These are phyloP conservation scores for Epinephelus malabaricus DNA, from an alignment of 2,797 vertebrate species.

Conservation along the genomic window DNA sequence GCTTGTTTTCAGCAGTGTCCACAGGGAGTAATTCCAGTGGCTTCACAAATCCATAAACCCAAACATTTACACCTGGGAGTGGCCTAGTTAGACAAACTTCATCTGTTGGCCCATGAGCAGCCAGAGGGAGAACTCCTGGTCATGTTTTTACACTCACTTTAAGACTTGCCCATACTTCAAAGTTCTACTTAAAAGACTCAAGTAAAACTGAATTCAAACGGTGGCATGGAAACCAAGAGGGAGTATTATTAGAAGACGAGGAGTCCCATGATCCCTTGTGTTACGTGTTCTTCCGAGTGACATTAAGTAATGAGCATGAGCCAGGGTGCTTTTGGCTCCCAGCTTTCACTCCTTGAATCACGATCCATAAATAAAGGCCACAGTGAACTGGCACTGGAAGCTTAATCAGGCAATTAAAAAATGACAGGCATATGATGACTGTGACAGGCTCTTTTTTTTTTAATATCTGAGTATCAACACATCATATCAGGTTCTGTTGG, in stretches of 20 bases:
- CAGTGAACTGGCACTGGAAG: slow-evolving; percentile 8
- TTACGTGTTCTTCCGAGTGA: slow-evolving; percentile 41
- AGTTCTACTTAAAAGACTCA: neutral
- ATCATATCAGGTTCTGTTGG: neutral
- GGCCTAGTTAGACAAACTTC: neutral
- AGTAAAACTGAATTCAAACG: slow-evolving; percentile 6
- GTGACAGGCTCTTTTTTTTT: neutral
- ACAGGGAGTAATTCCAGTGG: neutral
- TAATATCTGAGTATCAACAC: neutral
- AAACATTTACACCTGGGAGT: slow-evolving; percentile 2
- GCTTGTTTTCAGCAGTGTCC: slow-evolving; percentile 4
- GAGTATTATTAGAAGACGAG: slow-evolving; percentile 50
- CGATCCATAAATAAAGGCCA: slow-evolving; percentile 45
- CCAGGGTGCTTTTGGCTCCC: slow-evolving; percentile 19
- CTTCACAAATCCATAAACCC: neutral
- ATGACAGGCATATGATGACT: neutral
- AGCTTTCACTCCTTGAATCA: slow-evolving; percentile 25
- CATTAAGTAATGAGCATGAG: slow-evolving; percentile 37
- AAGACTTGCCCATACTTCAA: neutral
- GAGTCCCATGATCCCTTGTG: slow-evolving; percentile 35
- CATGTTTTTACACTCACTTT: neutral
- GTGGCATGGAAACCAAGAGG: slow-evolving; percentile 13
- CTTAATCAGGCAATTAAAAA: slow-evolving; percentile 15
- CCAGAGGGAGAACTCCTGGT: neutral
- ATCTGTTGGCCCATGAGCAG: neutral